A percentile compares a stretch with the other conserved stretches of the same genome.
Evolutionary conservation across 2,113 vertebrate genomes (phyloP).

Genomic region (Callopanchax toddi): DNA sequence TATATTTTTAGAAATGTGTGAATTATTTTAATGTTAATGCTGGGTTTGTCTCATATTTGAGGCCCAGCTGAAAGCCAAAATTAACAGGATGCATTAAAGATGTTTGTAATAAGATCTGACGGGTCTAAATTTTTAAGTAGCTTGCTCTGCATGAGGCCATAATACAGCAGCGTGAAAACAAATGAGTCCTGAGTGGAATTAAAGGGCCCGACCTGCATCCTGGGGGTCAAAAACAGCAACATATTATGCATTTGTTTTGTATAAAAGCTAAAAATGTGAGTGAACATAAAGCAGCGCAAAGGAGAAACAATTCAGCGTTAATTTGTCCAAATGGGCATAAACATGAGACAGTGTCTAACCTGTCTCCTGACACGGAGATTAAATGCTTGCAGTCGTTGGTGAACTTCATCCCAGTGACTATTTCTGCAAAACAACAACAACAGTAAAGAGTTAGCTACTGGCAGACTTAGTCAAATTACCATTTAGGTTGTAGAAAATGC

Average conservation of each 20-base stretch:
- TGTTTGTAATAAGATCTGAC: neutral
- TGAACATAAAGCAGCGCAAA: no score
- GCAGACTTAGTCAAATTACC: no score
- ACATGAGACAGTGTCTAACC: conserved; percentile 75
- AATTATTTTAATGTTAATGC: neutral
- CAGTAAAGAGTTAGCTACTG: no score
- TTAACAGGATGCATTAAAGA: neutral
- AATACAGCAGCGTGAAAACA: neutral
- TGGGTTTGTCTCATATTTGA: neutral
- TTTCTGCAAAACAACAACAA: conserved; percentile 81
- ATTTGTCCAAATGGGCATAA: no score
- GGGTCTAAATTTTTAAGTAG: neutral
- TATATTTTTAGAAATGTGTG: neutral
- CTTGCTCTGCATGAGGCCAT: neutral
- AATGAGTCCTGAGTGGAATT: neutral
- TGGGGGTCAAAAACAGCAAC: neutral
- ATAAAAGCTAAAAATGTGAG: no score
- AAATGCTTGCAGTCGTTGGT: conserved; percentile 95
- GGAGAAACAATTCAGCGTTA: no score
- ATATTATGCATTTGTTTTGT: neutral
- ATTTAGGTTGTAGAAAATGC: no score
- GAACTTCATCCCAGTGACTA: conserved; percentile 95
- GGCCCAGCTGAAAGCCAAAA: neutral
- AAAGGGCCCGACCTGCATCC: neutral
- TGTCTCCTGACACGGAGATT: conserved; percentile 97